Percentiles rank a stretch among this genome's conserved stretches.
These are phyloP conservation scores for Stenopsyche tienmushanensis DNA, from an alignment of 1,140 invertebrate species.

Conservation along the genomic window DNA sequence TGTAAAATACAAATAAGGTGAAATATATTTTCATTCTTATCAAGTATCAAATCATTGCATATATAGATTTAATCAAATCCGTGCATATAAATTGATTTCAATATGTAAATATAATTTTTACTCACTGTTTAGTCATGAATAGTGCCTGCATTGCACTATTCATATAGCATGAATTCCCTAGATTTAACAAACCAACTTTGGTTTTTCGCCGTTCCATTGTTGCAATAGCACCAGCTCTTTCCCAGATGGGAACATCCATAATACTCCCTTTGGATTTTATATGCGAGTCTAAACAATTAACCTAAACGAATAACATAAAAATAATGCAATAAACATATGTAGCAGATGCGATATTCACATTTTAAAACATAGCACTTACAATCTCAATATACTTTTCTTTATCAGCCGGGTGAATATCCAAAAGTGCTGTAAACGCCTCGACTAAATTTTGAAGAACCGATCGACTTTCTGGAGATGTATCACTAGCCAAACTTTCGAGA, in stretches of 20 bases:
- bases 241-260: conserved; percentile 18
- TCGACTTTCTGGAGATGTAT: conserved; percentile 24
- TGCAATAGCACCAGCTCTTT: background rate
- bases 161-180: conserved; percentile 88
- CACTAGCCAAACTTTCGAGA: conserved; percentile 31
- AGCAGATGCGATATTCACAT: background rate
- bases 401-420: conserved; percentile 21
- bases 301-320: conserved; percentile 15
- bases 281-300: conserved; percentile 27
- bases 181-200: conserved; percentile 77
- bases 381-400: conserved; percentile 25
- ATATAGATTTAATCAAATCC: too few relatives aligned
- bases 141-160: conserved; percentile 82
- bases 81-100: too few relatives aligned
- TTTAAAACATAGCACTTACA: conserved; percentile 16
- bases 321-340: background rate
- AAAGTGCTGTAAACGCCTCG: conserved; percentile 25
- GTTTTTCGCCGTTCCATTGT: background rate
- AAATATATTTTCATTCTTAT: too few relatives aligned
- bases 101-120: too few relatives aligned
- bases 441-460: conserved; percentile 32
- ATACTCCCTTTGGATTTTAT: conserved; percentile 26
- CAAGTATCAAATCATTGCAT: too few relatives aligned
- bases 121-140: conserved; percentile 77
- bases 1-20: too few relatives aligned